Conservation (phyloP, 1,140 invertebrate genomes). For the Nixonia krombeini region DNA sequence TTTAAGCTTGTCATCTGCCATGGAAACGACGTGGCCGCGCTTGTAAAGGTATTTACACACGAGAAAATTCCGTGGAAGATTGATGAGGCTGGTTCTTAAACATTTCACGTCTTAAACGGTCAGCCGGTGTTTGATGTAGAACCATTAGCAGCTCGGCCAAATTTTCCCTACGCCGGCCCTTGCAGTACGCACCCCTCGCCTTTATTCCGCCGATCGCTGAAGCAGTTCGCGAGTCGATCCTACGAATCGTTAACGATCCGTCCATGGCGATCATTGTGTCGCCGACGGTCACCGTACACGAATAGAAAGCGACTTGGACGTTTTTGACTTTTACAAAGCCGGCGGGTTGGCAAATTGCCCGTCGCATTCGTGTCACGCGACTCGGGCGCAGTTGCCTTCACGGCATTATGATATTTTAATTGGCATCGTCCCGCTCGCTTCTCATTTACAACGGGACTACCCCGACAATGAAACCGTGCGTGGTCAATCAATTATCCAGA, state of each 20-base stretch:
- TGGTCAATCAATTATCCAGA: too few relatives aligned
- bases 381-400: too few relatives aligned
- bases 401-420: too few relatives aligned
- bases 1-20: constrained; percentile 43
- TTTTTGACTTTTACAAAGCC: constrained; percentile 20
- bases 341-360: constrained; percentile 15
- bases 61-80: constrained; percentile 61
- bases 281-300: constrained; percentile 19
- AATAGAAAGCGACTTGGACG: constrained; percentile 27
- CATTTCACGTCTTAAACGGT: constrained; percentile 57
- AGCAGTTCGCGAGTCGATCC: constrained; percentile 19
- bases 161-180: constrained; percentile 28
- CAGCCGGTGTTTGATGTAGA: constrained; percentile 57
- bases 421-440: too few relatives aligned
- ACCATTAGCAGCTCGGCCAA: constrained; percentile 60
- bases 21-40: constrained; percentile 30
- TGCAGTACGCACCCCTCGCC: constrained; percentile 25
- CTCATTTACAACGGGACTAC: too few relatives aligned
- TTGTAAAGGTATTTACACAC: constrained; percentile 63
- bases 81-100: constrained; percentile 55
- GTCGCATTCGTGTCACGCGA: constrained; percentile 14
- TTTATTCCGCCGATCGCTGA: constrained; percentile 8
- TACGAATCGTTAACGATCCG: constrained; percentile 47
- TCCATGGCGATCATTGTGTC: constrained; percentile 22
- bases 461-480: too few relatives aligned